A percentile compares a stretch with the other conserved stretches of the same genome.
These are phyloP conservation scores for Pollenia griseotomentosa DNA, from an alignment of 2,888 invertebrate genomes.

Conservation along the genomic window DNA sequence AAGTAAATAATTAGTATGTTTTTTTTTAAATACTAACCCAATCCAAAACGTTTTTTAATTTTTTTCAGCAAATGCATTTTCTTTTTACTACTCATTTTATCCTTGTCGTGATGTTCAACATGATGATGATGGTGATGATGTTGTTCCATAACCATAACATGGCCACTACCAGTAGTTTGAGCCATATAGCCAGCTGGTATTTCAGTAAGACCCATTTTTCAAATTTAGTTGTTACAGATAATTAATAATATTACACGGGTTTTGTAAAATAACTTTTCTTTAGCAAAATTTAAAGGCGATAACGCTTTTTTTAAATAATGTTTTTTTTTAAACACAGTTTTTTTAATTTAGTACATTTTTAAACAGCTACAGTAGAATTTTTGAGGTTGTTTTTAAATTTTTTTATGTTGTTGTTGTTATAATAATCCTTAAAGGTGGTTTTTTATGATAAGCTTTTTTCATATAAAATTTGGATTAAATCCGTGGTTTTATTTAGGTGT, in stretches of 20 bases:
- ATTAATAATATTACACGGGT: constrained; percentile 1
- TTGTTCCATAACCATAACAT: constrained; percentile 80
- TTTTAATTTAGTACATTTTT: constrained; percentile 56
- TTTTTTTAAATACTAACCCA: constrained; percentile 88
- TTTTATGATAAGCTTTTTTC: constrained; percentile 32
- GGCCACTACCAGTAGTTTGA: constrained; percentile 77
- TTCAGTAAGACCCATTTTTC: constrained; percentile 81
- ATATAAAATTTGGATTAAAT: constrained; percentile 29
- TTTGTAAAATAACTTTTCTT: constrained; percentile 20
- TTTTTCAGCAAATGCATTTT: constrained; percentile 96
- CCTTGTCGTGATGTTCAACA: constrained; percentile 76
- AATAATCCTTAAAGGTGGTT: constrained; percentile 59
- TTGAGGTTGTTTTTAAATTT: background rate
- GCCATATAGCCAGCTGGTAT: constrained; percentile 79
- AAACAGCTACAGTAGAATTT: constrained; percentile 12
- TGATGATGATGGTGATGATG: constrained; percentile 74
- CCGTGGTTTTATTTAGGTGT: constrained; percentile 8
- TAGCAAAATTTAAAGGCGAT: constrained; percentile 24
- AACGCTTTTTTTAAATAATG: constrained; percentile 16
- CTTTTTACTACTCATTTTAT: constrained; percentile 82
- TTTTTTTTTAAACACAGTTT: constrained; percentile 28
- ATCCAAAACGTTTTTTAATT: constrained; percentile 93
- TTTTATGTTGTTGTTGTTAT: constrained; percentile 12
- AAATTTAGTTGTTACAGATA: constrained; percentile 17
- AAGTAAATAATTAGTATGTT: background rate